Percentiles rank a stretch among this genome's conserved stretches.
Evolutionary conservation across 2,888 invertebrate species (phyloP).

Genomic region (Colletes collaris): DNA sequence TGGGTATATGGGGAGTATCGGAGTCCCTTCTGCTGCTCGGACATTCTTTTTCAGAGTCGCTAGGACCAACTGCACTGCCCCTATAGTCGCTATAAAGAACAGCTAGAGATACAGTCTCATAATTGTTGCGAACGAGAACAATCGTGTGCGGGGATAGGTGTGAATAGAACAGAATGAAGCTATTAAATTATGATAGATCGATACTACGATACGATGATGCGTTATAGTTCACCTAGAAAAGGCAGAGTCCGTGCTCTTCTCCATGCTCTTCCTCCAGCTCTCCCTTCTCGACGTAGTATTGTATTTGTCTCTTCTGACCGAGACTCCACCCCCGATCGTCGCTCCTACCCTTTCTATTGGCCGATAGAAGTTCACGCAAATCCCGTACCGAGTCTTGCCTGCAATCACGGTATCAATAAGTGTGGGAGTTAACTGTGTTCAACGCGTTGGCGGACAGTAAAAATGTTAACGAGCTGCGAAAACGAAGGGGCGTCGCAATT

Average conservation of each 20-base stretch:
- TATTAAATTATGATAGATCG: no score
- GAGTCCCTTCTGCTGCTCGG: constrained; percentile 88
- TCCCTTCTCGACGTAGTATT: constrained; percentile 89
- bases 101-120: constrained; percentile 73
- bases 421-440: no score
- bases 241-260: constrained; percentile 95
- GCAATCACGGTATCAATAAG: constrained; percentile 20
- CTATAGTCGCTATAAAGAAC: constrained; percentile 92
- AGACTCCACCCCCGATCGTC: constrained; percentile 76
- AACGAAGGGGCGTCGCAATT: no score
- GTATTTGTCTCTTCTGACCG: constrained; percentile 83
- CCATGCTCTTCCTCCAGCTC: constrained; percentile 96
- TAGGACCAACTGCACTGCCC: constrained; percentile 94
- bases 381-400: constrained; percentile 96
- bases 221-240: constrained; percentile 91
- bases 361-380: constrained; percentile 99
- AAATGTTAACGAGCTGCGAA: no score
- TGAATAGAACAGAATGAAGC: no score
- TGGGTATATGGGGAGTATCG: constrained; percentile 83
- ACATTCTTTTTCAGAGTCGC: constrained; percentile 95
- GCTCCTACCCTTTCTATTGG: constrained; percentile 90
- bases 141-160: no score
- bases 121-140: constrained; percentile 6
- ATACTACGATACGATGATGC: constrained; percentile 27
- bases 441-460: no score